Base-by-base conservation (phyloP, 2,888 invertebrate genomes). In the Agrilus cyanescens region DNA sequence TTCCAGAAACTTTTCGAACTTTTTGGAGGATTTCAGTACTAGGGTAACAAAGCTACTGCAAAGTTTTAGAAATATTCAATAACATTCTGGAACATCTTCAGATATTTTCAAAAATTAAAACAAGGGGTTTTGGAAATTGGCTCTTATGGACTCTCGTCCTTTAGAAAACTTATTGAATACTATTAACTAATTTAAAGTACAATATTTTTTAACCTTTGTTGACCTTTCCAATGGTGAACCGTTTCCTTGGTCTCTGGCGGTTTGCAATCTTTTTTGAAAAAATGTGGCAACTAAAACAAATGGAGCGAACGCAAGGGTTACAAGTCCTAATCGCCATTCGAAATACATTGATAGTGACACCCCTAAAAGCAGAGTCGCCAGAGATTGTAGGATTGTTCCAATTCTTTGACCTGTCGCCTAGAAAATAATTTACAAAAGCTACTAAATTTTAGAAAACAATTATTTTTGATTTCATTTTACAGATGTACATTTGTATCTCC, bases 351-450 rank as follows among this genome's bases (percentile, higher is more conserved):
- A 73, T 1, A 85, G 62, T 0, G 70, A 72, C 20, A 86, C 62
- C 3, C 80, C 77, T 14, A 86, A 66, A 0, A 71, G 57, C 12
- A 86, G 68, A 0, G 85, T 84, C 2, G 84, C 75, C 3, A 81
- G 49, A 0, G 85, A 80, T 62, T 85, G 84, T 1, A 85, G 63
- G 30, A 86, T 77, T 13, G 81, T 81, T 6, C 86, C 86, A 42
- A 87, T 76, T 46, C 86, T 74, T 66, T 82, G 83, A 13, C 86
- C 86, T 5, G 85, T 85, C 3, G 85, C 85, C 84, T 84, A 57
- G 20, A 62, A 56, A 7, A 18, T 12, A 6, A 33, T 37, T n/a
- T 7, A 4, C 2, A 13, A 13, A 37, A 4, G n/a, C 4, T 10
- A 7, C 32, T 6, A 7, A 8, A 4, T 8, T 3, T 13, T 31